Conservation (phyloP, 2,113 vertebrate genomes). For the Tricholaema leucomelas region DNA sequence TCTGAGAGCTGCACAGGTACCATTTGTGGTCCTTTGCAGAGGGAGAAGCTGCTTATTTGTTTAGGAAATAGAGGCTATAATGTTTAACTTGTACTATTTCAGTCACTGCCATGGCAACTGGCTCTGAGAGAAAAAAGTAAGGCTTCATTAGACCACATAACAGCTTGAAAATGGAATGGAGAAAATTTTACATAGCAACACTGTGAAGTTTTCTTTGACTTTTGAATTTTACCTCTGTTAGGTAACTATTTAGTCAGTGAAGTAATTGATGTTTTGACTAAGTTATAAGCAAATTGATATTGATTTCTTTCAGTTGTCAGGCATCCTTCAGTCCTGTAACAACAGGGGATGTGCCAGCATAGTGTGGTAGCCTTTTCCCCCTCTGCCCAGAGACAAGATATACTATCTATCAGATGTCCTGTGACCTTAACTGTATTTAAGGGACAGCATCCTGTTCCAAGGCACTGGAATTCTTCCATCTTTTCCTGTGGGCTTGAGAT, state of each 20-base stretch:
- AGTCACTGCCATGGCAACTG: slow-evolving; percentile 60
- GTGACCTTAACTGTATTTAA: neutral
- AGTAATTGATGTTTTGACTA: slow-evolving; percentile 1
- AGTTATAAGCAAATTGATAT: neutral
- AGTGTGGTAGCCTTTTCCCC: neutral
- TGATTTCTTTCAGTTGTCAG: neutral
- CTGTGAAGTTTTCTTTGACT: neutral
- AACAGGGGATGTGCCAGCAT: neutral
- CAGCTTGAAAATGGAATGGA: neutral
- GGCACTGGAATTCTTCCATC: neutral
- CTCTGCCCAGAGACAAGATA: neutral
- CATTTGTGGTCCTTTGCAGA: neutral
- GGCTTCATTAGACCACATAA: neutral
- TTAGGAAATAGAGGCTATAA: slow-evolving; percentile 30
- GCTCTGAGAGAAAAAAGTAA: neutral
- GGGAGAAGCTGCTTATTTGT: slow-evolving; percentile 46
- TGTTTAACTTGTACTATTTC: slow-evolving; percentile 27
- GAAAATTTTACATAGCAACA: neutral
- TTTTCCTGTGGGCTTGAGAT: neutral
- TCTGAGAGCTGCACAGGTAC: neutral
- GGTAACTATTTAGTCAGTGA: slow-evolving; percentile 15
- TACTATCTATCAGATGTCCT: neutral
- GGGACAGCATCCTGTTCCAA: neutral
- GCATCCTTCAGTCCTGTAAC: neutral
- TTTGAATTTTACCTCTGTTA: slow-evolving; percentile 7